phyloP scores from a whole-genome alignment of 2,888 invertebrate genomes.

The Calliopum simillimum region DNA sequence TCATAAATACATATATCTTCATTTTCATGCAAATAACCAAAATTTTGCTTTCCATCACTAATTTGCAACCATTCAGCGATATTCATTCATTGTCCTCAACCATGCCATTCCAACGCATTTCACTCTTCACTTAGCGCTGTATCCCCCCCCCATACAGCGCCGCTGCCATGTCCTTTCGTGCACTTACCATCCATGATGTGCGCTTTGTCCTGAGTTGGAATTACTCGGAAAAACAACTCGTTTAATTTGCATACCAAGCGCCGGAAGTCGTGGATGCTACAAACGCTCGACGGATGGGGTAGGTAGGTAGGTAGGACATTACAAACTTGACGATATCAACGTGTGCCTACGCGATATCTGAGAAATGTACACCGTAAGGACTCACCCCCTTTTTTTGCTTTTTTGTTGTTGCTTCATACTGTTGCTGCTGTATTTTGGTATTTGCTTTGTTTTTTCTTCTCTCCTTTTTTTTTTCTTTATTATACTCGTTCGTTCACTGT shows the following conservation, averaged over 20 bases:
- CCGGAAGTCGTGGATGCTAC: constrained; percentile 2
- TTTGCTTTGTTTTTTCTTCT: background rate
- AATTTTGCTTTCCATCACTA: too few species aligned
- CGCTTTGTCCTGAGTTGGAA: background rate
- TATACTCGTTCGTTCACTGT: constrained; percentile 5
- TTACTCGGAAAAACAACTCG: constrained; percentile 33
- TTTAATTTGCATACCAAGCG: constrained; percentile 37
- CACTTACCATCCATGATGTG: background rate
- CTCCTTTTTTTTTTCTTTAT: background rate
- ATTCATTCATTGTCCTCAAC: constrained; percentile 18
- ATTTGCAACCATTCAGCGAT: background rate
- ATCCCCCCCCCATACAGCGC: background rate
- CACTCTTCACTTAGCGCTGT: background rate
- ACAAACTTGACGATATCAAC: background rate
- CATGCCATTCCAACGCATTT: background rate
- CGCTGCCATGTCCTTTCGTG: background rate
- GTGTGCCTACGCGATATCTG: background rate
- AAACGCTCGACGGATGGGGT: background rate
- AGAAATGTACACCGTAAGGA: background rate
- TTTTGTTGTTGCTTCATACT: too few species aligned
- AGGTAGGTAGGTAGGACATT: background rate
- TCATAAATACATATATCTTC: too few species aligned
- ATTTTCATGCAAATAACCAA: too few species aligned
- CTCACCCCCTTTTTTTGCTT: constrained; percentile 18
- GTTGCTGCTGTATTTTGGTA: background rate